A percentile compares a stretch with the other conserved stretches of the same genome.
phyloP scores from a whole-genome alignment of 2,888 invertebrate genomes.

The Lottia scabra region DNA sequence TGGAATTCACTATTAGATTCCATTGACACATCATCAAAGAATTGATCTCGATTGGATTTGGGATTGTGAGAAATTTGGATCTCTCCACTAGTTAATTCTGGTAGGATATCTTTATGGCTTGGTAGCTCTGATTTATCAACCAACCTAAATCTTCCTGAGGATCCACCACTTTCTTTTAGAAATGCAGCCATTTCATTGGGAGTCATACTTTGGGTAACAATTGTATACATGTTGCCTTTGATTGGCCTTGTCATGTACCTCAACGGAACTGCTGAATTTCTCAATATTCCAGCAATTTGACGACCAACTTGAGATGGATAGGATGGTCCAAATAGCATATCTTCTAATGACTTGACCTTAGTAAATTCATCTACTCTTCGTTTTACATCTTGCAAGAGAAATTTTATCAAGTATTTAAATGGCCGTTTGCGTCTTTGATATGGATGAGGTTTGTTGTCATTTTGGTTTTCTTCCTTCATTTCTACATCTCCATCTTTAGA shows the following conservation, averaged over 20 bases:
- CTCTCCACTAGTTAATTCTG: neutral
- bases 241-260: neutral
- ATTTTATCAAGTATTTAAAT: neutral
- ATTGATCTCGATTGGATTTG: neutral
- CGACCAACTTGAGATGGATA: constrained; percentile 8
- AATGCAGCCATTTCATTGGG: neutral
- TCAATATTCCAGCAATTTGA: neutral
- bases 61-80: neutral
- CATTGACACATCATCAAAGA: neutral
- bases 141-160: neutral
- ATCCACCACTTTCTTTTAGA: neutral
- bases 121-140: neutral
- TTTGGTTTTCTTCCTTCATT: constrained; percentile 15
- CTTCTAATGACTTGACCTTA: constrained; percentile 31
- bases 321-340: constrained; percentile 47
- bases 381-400: constrained; percentile 15
- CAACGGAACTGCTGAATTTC: neutral
- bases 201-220: neutral
- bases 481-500: constrained; percentile 16
- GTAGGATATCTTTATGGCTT: neutral
- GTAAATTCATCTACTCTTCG: constrained; percentile 35
- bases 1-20: neutral
- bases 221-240: neutral
- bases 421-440: neutral
- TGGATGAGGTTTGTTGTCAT: constrained; percentile 10